Percentiles rank a stretch among this genome's conserved stretches.
Evolutionary conservation across 1,140 invertebrate genomes (phyloP).

Genomic region (Aporrectodea caliginosa): DNA sequence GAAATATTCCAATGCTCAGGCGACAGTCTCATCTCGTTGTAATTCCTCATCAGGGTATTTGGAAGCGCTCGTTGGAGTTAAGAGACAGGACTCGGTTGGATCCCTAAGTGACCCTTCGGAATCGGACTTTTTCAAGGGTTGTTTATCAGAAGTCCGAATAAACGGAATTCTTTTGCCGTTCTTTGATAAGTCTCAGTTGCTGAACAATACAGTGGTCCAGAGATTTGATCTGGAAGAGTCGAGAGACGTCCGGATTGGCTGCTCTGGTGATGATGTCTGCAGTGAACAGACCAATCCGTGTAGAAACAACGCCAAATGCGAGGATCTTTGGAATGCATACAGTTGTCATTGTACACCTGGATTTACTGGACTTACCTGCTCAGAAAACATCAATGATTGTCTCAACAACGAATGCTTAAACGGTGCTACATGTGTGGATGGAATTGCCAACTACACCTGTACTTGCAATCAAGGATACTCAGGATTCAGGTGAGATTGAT

Average conservation of each 20-base stretch:
- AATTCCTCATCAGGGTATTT: neutral
- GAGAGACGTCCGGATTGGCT: constrained; percentile 27
- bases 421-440: constrained; percentile 41
- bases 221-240: constrained; percentile 38
- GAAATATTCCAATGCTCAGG: too few species aligned
- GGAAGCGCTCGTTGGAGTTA: neutral
- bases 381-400: constrained; percentile 48
- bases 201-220: constrained; percentile 44
- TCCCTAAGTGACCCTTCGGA: too few species aligned
- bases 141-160: constrained; percentile 82
- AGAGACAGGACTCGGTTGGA: too few species aligned
- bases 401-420: constrained; percentile 37
- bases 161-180: constrained; percentile 81
- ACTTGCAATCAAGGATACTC: constrained; percentile 42
- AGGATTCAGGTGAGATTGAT: constrained; percentile 45
- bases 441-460: constrained; percentile 40
- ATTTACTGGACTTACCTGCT: constrained; percentile 72
- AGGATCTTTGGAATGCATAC: constrained; percentile 69
- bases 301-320: constrained; percentile 23
- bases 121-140: constrained; percentile 68
- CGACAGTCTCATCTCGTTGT: neutral
- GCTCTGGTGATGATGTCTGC: constrained; percentile 31
- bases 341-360: constrained; percentile 53
- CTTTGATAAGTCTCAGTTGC: constrained; percentile 61
- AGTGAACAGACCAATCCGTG: constrained; percentile 33